Percentiles rank a stretch among this genome's conserved stretches.
phyloP scores from a whole-genome alignment of 2,113 vertebrate genomes.

The Laticauda colubrina region DNA sequence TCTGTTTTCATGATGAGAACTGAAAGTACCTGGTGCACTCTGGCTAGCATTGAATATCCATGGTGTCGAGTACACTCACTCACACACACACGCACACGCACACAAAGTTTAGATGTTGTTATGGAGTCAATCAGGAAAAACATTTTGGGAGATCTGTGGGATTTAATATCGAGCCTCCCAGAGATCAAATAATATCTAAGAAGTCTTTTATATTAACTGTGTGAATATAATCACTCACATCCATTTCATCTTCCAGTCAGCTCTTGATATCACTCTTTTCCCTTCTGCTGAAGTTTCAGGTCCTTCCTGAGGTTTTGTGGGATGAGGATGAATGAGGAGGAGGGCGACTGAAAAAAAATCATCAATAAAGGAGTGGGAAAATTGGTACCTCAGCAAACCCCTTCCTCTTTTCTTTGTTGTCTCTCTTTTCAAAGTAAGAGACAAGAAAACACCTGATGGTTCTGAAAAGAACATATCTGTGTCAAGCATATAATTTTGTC shows the following conservation, averaged over 20 bases:
- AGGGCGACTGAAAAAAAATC: background rate
- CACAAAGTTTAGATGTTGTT: background rate
- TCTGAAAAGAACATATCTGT: background rate
- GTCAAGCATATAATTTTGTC: background rate
- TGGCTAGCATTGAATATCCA: background rate
- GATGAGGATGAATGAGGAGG: background rate
- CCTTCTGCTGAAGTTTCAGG: background rate
- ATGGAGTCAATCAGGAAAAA: background rate
- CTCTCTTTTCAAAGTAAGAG: background rate
- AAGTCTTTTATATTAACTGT: background rate
- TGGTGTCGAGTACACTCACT: background rate
- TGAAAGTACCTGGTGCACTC: background rate
- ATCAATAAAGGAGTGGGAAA: background rate
- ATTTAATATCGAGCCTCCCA: background rate
- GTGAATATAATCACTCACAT: background rate
- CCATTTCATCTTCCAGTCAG: background rate
- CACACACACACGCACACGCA: no score
- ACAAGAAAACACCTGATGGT: background rate
- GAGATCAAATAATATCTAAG: background rate
- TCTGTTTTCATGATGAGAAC: background rate
- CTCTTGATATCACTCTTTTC: background rate
- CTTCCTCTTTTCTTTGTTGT: background rate
- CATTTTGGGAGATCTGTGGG: background rate
- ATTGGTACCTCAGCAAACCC: background rate
- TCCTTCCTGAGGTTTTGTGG: background rate